Evolutionary conservation across 2,888 invertebrate species (phyloP).

Genomic region (Dynastes tityus): DNA sequence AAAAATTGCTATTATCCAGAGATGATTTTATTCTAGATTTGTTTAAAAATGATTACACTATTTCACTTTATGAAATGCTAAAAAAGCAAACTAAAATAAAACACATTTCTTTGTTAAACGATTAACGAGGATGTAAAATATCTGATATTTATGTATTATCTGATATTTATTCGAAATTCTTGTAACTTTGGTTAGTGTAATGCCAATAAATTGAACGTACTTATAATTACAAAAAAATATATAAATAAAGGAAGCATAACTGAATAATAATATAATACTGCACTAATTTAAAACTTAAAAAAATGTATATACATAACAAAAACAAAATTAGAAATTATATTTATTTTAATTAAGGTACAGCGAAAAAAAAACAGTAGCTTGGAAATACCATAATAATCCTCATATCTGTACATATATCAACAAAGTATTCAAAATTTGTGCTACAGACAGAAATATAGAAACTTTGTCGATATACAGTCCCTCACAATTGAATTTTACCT

Average conservation of each 20-base stretch:
- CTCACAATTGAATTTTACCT: too few species aligned
- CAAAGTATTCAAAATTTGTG: conserved; percentile 20
- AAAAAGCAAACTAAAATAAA: conserved; percentile 32
- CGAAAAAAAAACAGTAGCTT: conserved; percentile 13
- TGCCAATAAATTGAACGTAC: neutral
- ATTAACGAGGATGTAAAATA: conserved; percentile 26
- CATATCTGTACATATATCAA: conserved; percentile 31
- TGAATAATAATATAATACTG: neutral
- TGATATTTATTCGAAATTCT: conserved; percentile 8
- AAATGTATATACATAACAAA: too few species aligned
- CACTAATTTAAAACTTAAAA: too few species aligned
- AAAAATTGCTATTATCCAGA: too few species aligned
- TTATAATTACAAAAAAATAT: neutral
- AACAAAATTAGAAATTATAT: conserved; percentile 1
- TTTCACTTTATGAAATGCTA: neutral
- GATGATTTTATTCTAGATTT: too few species aligned
- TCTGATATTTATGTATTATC: neutral
- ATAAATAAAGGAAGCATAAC: neutral
- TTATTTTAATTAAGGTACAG: neutral
- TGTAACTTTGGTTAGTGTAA: neutral
- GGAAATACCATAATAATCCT: conserved; percentile 15
- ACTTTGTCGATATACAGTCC: conserved; percentile 14
- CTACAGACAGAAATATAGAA: neutral
- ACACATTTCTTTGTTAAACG: neutral
- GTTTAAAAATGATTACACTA: neutral